A percentile compares a stretch with the other conserved stretches of the same genome.
Evolutionary conservation across 2,797 vertebrate species (phyloP).

Genomic region (Bufotes viridis): DNA sequence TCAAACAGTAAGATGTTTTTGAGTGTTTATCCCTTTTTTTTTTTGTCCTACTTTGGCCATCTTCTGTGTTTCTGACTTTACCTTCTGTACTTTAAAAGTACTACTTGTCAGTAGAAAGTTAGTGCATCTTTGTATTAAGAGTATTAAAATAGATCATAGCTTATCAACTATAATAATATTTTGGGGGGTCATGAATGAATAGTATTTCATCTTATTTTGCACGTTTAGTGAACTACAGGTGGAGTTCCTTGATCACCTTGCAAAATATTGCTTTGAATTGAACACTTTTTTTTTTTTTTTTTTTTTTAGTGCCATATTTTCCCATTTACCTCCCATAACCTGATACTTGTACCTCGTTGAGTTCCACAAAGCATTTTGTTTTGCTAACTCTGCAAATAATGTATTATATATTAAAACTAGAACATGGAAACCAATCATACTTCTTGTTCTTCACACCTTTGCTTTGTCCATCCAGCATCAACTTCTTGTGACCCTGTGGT

Average conservation of each 20-base stretch:
- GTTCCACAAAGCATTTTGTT: background rate
- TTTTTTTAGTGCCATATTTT: background rate
- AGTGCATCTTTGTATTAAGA: too few relatives aligned
- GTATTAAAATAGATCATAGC: too few relatives aligned
- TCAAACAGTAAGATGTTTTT: conserved; percentile 83
- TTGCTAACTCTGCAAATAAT: background rate
- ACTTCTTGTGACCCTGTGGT: conserved; percentile 92
- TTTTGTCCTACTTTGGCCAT: too few relatives aligned
- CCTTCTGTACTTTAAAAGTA: too few relatives aligned
- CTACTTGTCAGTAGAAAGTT: too few relatives aligned
- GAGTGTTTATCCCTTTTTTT: too few relatives aligned
- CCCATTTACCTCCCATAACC: background rate
- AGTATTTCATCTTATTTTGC: background rate
- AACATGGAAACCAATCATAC: background rate
- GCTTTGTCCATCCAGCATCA: conserved; percentile 72
- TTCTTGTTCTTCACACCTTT: background rate
- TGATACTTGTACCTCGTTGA: background rate
- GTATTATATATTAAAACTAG: background rate
- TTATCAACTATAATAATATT: too few relatives aligned
- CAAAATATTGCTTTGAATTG: background rate
- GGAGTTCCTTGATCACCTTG: too few relatives aligned
- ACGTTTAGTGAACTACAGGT: too few relatives aligned
- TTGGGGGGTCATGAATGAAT: background rate
- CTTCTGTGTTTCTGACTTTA: too few relatives aligned
- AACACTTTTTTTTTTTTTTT: background rate